Evolutionary conservation across 2,888 invertebrate genomes (phyloP).

Genomic region (Nephrotoma flavescens): DNA sequence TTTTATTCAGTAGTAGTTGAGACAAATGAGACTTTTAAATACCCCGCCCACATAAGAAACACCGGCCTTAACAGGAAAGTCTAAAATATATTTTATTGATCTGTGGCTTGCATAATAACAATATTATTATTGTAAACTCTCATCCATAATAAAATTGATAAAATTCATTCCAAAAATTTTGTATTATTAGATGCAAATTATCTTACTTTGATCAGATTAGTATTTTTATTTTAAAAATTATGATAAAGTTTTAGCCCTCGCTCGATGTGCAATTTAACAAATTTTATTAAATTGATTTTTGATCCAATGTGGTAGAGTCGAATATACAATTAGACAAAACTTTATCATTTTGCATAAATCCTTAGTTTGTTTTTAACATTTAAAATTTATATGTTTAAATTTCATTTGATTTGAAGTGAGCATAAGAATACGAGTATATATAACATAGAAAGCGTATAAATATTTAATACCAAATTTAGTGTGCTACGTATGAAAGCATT

Average conservation of each 20-base stretch:
- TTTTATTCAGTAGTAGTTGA: too few species aligned
- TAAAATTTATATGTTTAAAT: not conserved
- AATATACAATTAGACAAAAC: not conserved
- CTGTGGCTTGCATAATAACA: too few species aligned
- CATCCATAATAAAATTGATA: not conserved
- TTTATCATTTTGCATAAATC: not conserved
- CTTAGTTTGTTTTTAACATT: not conserved
- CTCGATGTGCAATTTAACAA: too few species aligned
- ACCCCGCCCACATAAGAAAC: too few species aligned
- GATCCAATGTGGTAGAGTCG: not conserved
- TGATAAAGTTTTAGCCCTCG: not conserved
- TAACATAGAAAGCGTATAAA: not conserved
- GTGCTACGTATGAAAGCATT: not conserved
- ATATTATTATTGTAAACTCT: too few species aligned
- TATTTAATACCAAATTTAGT: not conserved
- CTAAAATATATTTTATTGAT: too few species aligned
- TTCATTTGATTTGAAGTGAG: not conserved
- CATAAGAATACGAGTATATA: not conserved
- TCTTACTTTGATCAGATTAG: not conserved
- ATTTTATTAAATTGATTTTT: not conserved
- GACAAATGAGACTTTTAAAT: too few species aligned
- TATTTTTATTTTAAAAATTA: not conserved
- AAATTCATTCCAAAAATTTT: not conserved
- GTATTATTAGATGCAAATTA: not conserved
- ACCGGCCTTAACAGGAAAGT: too few species aligned